phyloP scores from a whole-genome alignment of 2,888 invertebrate species.

The Synergus laeviventris region DNA sequence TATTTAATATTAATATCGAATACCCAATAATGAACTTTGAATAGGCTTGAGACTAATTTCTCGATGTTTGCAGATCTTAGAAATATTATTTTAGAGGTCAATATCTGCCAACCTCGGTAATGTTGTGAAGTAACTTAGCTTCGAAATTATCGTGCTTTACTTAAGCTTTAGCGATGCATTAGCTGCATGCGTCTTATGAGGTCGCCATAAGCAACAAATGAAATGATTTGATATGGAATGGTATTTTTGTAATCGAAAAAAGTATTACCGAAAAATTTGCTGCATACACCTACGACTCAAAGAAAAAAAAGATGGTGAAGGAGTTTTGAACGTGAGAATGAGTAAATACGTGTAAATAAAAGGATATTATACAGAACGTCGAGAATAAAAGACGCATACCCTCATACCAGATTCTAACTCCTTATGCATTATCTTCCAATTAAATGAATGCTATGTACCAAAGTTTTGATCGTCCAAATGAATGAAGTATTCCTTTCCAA shows the following conservation, averaged over 20 bases:
- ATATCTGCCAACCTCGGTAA: neutral
- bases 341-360: neutral
- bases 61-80: neutral
- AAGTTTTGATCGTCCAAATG: too few relatives aligned
- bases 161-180: slow-evolving; percentile 23
- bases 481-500: too few relatives aligned
- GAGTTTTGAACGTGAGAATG: neutral
- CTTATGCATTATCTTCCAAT: neutral
- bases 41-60: neutral
- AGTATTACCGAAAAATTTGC: slow-evolving; percentile 48
- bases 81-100: neutral
- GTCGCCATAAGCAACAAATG: neutral
- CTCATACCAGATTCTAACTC: neutral
- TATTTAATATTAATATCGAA: too few relatives aligned
- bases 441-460: too few relatives aligned
- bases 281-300: slow-evolving; percentile 34
- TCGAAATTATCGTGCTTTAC: slow-evolving; percentile 23
- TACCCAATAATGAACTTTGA: too few relatives aligned
- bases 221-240: slow-evolving; percentile 42
- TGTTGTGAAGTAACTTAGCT: slow-evolving; percentile 12
- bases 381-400: slow-evolving; percentile 4
- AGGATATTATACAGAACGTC: neutral
- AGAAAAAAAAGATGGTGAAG: slow-evolving; percentile 27
- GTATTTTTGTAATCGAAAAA: slow-evolving; percentile 50
- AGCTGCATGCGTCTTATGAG: slow-evolving; percentile 37